Evolutionary conservation across 2,113 vertebrate species (phyloP).

Genomic region (Oryzias woworae): DNA sequence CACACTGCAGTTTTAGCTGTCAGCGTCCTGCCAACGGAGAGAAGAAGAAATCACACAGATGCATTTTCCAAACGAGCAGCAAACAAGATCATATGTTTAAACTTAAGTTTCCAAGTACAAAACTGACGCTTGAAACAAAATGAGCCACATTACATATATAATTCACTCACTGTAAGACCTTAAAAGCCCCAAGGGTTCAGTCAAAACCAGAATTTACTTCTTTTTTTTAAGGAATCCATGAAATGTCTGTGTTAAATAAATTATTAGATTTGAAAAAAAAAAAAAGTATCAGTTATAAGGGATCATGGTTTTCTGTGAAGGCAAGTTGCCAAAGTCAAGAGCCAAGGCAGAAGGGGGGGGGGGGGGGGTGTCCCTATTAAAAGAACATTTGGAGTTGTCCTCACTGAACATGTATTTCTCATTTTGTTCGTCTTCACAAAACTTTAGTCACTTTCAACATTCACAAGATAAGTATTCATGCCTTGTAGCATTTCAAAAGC

Average conservation of each 20-base stretch:
- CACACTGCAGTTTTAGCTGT: slow-evolving; percentile 20
- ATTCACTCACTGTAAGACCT: background rate
- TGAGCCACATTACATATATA: slow-evolving; percentile 15
- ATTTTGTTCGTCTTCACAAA: slow-evolving; percentile 16
- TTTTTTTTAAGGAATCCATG: background rate
- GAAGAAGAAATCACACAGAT: slow-evolving; percentile 3
- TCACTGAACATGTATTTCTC: background rate
- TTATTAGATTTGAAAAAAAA: slow-evolving; percentile 25
- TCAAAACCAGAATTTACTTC: background rate
- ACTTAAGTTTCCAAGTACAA: slow-evolving; percentile 11
- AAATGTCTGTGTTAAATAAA: slow-evolving; percentile 34
- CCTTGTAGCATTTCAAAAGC: slow-evolving; percentile 17
- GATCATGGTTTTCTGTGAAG: background rate
- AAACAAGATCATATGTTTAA: slow-evolving; percentile 5
- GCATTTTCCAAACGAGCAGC: slow-evolving; percentile 9
- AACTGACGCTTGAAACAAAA: slow-evolving; percentile 2
- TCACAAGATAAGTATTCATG: slow-evolving; percentile 3
- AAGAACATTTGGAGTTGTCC: slow-evolving; percentile 2
- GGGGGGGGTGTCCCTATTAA: slow-evolving; percentile 25
- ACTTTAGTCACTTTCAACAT: slow-evolving; percentile 10
- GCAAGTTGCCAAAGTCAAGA: slow-evolving; percentile 1
- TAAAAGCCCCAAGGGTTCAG: background rate
- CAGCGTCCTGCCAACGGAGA: slow-evolving; percentile 19
- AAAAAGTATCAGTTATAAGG: background rate
- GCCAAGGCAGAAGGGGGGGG: slow-evolving; percentile 8